Base-by-base conservation (phyloP, 2,888 invertebrate genomes). In the Lydus trimaculatus region DNA sequence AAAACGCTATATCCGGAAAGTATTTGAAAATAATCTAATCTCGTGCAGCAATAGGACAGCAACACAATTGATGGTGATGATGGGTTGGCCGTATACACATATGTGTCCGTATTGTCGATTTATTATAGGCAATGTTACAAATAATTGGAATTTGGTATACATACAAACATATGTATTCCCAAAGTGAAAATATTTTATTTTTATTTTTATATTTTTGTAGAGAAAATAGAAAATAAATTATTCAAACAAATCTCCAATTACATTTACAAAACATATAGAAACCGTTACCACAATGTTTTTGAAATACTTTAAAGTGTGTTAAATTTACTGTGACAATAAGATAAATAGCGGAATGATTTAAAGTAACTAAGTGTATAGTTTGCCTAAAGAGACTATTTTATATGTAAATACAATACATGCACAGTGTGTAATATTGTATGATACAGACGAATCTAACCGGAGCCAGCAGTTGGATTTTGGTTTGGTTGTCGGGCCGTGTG, bases 381-480 rank as follows among this genome's bases (percentile, higher is more conserved):
- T 75, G 76, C 70, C 73, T 77, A 72, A 76, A 76, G 73, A 75
- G 73, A 76, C 72, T 73, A 76, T 75, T 74, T 79, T 76, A 77
- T 77, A 76, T 77, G 76, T 73, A 78, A 76, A 52, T 52, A 52
- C 52, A 52, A 52, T 25, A 52, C 52, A 52, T 15, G 25, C 23
- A 13, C 23, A 23, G 76, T 69, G 79, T 77, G 79, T 78, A 80
- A 80, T 80, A 81, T 79, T 76, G 79, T 76, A 79, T 80, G 79
- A 80, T 80, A 75, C 76, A 73, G 75, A 76, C 75, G 33, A 67
- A 66, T 58, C 11, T 52, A 13, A 62, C 62, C 67, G 69, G 70
- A 69, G 52, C 71, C 67, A 70, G 71, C 65, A 76, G 72, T 69
- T 66, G 48, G 20, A n/a, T 20, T 20, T 25, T 52, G 13, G 52